phyloP scores from a whole-genome alignment of 92 coral and sea anemone species.

The Palythoa caribaeorum region DNA sequence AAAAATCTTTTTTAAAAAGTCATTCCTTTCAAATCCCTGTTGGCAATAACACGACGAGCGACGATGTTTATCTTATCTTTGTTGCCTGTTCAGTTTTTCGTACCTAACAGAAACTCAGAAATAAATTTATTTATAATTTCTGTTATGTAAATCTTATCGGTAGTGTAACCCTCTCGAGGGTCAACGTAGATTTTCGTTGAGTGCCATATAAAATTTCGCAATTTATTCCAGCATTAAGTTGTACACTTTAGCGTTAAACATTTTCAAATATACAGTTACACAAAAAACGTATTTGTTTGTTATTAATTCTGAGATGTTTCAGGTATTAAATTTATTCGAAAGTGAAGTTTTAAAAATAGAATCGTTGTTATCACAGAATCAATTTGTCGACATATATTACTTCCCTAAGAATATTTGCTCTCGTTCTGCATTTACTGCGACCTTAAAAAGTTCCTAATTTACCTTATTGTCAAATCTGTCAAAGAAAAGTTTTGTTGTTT shows the following conservation, averaged over 20 bases:
- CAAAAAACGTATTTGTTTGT: too few relatives aligned
- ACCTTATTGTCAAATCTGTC: too few relatives aligned
- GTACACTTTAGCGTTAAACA: neutral
- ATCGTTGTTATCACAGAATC: neutral
- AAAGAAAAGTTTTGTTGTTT: too few relatives aligned
- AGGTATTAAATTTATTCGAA: neutral
- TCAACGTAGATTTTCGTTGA: too few relatives aligned
- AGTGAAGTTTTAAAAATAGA: neutral
- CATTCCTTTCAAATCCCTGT: neutral
- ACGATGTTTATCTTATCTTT: neutral
- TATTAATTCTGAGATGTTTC: too few relatives aligned
- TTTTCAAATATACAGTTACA: neutral
- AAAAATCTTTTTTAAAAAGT: neutral
- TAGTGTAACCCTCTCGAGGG: too few relatives aligned
- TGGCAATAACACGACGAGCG: neutral
- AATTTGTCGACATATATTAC: neutral
- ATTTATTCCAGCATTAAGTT: too few relatives aligned
- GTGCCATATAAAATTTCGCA: too few relatives aligned
- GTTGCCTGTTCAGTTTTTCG: neutral
- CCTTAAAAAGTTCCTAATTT: too few relatives aligned
- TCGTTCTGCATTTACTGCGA: too few relatives aligned
- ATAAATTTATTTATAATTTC: conserved; percentile 5
- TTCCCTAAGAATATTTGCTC: too few relatives aligned
- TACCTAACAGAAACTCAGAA: conserved; percentile 21
- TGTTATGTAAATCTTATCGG: conserved; percentile 3